These are phyloP conservation scores for Gadopsis bispinosus DNA, from an alignment of 2,797 vertebrate species.

Conservation along the genomic window DNA sequence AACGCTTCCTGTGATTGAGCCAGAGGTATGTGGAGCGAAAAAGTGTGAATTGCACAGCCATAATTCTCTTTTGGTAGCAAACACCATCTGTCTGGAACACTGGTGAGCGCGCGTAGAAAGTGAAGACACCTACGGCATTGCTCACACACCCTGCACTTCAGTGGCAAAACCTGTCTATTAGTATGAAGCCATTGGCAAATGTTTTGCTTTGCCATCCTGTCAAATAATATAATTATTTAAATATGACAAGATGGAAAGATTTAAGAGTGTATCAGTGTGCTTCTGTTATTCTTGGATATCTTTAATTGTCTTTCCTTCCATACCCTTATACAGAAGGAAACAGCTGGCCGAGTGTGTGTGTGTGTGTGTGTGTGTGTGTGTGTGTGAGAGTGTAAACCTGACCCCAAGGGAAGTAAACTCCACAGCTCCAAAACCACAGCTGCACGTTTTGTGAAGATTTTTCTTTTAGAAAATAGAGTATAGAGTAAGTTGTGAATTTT, in stretches of 20 bases:
- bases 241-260: constrained; percentile 48
- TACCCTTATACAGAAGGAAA: constrained; percentile 30
- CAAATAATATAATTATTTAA: constrained; percentile 48
- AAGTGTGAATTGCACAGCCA: constrained; percentile 54
- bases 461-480: constrained; percentile 1
- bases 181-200: constrained; percentile 36
- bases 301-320: constrained; percentile 31
- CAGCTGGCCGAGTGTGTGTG: constrained; percentile 38
- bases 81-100: constrained; percentile 76
- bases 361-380: background rate
- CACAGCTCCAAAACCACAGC: constrained; percentile 41
- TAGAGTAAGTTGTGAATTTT: constrained; percentile 5
- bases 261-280: constrained; percentile 12
- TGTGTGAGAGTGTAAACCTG: constrained; percentile 20
- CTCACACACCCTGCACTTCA: constrained; percentile 46
- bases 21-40: constrained; percentile 52
- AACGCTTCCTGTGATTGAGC: constrained; percentile 63
- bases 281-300: constrained; percentile 1
- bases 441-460: constrained; percentile 24
- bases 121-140: constrained; percentile 50
- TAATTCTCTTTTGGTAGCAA: constrained; percentile 70
- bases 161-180: constrained; percentile 53
- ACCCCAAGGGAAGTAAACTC: constrained; percentile 31
- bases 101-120: constrained; percentile 64
- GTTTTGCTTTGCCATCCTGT: constrained; percentile 45